Evolutionary conservation across 2,888 invertebrate species (phyloP), one percentile per base, ranked within the genome.

Genomic region (Hydroisotoma schaefferi): DNA sequence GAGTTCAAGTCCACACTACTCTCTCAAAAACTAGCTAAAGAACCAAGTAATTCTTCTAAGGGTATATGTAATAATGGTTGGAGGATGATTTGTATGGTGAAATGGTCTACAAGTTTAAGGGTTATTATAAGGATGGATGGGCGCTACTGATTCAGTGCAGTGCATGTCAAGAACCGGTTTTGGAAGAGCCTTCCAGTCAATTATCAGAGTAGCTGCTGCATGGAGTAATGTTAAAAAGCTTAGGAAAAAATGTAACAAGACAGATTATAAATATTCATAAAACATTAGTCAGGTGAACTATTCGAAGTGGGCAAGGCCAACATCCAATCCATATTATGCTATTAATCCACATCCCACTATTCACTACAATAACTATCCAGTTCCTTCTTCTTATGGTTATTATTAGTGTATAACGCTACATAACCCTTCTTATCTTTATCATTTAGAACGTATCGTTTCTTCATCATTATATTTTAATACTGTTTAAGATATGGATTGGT

Each of bases 261-360:
- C 53, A 62, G 69, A 69, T 69, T 69, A 70, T 70, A 70, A 70
- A 70, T 70, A 70, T 70, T 70, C 69, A 70, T 70, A 70, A 69
- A 63, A 63, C 61, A 64, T 69, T 66, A 65, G 65, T 59, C 59
- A 61, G 68, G 68, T 68, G 68, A 68, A 68, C 65, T 68, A 68
- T 66, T 68, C 66, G 60, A 63, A 65, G 61, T 68, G 68, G 66
- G 68, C 68, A 66, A 65, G 68, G 68, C 66, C 66, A 66, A 62
- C 59, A 61, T 65, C 60, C 61, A 61, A 63, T 59, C 49, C 56
- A 53, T 49, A 52, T 52, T 56, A 57, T 58, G 62, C 57, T 58
- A 62, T 58, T 52, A 58, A 33, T 33, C 33, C 33, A 15, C 33
- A 52, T 54, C n/a, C 44, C n/a, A 8, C 18, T 43, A 43, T 12